Conservation (phyloP, 2,113 vertebrate species). For the Penelope pileata region DNA sequence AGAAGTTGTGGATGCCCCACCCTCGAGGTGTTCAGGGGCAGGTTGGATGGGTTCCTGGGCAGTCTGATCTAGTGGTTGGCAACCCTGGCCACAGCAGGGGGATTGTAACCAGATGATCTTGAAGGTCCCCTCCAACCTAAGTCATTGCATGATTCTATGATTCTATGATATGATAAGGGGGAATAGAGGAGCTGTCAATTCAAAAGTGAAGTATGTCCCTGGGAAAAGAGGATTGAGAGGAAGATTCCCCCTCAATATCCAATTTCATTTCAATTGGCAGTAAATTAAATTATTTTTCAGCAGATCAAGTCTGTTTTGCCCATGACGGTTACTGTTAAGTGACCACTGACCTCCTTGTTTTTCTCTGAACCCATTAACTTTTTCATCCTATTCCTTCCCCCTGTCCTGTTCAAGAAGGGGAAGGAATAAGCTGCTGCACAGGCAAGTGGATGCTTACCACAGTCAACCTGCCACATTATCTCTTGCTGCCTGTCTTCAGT, state of each 20-base stretch:
- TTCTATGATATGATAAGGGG: not conserved
- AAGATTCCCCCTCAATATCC: not conserved
- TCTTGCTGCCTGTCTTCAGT: not conserved
- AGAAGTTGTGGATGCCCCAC: no score
- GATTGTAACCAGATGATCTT: no score
- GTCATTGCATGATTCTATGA: no score
- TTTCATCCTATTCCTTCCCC: not conserved
- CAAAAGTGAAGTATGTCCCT: not conserved
- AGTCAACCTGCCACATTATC: not conserved
- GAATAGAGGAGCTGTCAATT: not conserved
- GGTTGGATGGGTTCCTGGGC: no score
- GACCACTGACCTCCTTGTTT: not conserved
- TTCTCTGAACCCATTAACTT: not conserved
- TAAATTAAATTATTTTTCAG: not conserved
- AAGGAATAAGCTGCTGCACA: not conserved
- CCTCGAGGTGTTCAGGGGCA: no score
- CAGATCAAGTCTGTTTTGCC: not conserved
- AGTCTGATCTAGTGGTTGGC: no score
- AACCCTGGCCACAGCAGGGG: no score
- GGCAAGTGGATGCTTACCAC: not conserved
- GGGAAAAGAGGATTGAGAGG: not conserved
- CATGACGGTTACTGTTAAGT: not conserved
- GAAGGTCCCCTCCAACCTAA: no score
- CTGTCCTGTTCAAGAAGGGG: accelerated
- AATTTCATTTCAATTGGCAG: not conserved